A percentile compares a stretch with the other conserved stretches of the same genome.
Conservation (phyloP, 2,888 invertebrate species). For the Spisula solida region DNA sequence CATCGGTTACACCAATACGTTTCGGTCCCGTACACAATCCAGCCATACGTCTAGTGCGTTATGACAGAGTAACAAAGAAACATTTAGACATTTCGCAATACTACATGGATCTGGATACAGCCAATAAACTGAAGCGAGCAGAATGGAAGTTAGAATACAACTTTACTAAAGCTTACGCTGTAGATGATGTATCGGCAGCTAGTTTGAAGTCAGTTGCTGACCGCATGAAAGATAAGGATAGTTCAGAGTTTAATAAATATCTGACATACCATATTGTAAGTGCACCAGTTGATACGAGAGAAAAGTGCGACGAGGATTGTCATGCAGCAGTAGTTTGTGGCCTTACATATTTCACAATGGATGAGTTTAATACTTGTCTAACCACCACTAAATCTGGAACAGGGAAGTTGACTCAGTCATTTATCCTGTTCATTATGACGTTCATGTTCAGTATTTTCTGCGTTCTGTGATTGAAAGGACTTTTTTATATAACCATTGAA, state of each 20-base stretch:
- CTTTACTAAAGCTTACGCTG: conserved; percentile 92
- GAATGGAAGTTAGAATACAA: conserved; percentile 95
- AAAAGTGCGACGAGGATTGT: conserved; percentile 66
- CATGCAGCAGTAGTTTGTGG: conserved; percentile 64
- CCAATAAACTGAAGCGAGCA: conserved; percentile 90
- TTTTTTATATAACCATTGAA: background rate
- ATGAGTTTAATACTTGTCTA: conserved; percentile 26
- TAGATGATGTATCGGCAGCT: conserved; percentile 93
- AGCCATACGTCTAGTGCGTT: conserved; percentile 95
- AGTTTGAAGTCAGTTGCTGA: conserved; percentile 91
- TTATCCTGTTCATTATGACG: background rate
- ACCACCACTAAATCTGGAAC: conserved; percentile 26
- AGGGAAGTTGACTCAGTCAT: background rate
- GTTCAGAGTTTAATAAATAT: conserved; percentile 65
- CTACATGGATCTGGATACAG: conserved; percentile 93
- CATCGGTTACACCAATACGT: conserved; percentile 95
- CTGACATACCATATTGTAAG: conserved; percentile 66
- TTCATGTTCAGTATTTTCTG: background rate
- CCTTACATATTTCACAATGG: conserved; percentile 56
- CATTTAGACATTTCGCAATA: conserved; percentile 96
- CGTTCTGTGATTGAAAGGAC: background rate
- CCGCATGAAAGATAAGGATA: conserved; percentile 54
- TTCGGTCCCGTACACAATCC: conserved; percentile 91
- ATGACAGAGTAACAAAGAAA: conserved; percentile 91
- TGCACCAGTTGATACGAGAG: conserved; percentile 45